Evolutionary conservation across 2,797 vertebrate species (phyloP).

Genomic region (Cossypha dichroa): DNA sequence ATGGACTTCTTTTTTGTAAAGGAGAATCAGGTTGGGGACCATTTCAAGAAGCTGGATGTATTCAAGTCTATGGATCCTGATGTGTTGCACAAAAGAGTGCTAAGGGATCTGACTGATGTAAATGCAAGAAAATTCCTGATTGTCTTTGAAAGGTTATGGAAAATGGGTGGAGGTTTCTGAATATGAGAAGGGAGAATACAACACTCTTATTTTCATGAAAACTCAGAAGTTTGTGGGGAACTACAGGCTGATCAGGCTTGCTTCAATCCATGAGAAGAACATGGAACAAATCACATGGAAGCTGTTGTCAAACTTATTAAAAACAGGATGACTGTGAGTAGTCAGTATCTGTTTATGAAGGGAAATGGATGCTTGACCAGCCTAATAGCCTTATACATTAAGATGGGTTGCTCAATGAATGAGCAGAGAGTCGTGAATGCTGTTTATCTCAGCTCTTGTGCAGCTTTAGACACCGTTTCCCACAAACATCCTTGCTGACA

Average conservation of each 20-base stretch:
- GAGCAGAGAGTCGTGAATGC: not conserved
- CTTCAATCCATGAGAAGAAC: not conserved
- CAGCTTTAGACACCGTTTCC: not conserved
- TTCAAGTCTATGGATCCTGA: not conserved
- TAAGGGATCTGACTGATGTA: not conserved
- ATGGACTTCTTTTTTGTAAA: not conserved
- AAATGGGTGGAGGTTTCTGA: not conserved
- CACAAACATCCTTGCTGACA: not conserved
- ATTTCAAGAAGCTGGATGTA: not conserved
- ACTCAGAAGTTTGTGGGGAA: not conserved
- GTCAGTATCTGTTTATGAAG: not conserved
- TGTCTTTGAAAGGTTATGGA: not conserved
- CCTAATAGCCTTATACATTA: not conserved
- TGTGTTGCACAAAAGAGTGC: not conserved
- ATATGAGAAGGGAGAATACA: not conserved
- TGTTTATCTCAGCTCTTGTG: not conserved
- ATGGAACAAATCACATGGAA: not conserved
- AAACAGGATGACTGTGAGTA: not conserved
- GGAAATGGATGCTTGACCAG: not conserved
- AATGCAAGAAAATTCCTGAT: not conserved
- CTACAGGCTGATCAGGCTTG: not conserved
- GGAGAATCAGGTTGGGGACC: not conserved
- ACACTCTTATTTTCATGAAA: not conserved
- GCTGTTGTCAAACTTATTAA: not conserved
- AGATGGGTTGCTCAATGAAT: not conserved